Conservation (phyloP, 2,888 invertebrate species). For the Ectobius pallidus region DNA sequence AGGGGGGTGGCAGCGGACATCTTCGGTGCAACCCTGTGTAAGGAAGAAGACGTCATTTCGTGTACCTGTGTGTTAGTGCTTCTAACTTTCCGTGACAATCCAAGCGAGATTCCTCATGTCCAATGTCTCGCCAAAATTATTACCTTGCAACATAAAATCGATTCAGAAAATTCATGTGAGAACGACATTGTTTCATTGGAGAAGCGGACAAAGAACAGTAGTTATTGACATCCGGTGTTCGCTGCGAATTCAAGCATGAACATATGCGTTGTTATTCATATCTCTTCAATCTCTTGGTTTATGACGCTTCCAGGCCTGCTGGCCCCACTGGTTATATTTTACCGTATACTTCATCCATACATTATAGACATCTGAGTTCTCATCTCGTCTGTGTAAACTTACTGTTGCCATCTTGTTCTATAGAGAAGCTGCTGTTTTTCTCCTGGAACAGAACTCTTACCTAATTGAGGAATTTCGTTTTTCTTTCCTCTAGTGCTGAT, state of each 20-base stretch:
- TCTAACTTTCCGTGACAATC: slow-evolving; percentile 18
- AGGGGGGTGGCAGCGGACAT: slow-evolving; percentile 12
- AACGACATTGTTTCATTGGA: background rate
- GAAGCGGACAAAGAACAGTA: too few species aligned
- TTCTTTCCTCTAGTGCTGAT: too few species aligned
- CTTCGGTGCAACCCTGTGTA: slow-evolving; percentile 24
- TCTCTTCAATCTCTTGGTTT: background rate
- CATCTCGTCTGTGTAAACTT: too few species aligned
- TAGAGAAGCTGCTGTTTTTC: too few species aligned
- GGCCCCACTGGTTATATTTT: too few species aligned
- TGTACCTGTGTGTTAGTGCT: background rate
- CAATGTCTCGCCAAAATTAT: slow-evolving; percentile 18
- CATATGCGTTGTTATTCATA: background rate
- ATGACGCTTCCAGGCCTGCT: background rate
- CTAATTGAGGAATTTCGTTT: too few species aligned
- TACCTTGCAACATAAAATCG: background rate
- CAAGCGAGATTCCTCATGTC: slow-evolving; percentile 29
- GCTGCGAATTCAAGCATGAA: background rate
- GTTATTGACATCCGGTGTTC: background rate
- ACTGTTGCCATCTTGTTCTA: too few species aligned
- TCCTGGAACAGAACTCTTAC: too few species aligned
- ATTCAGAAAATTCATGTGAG: slow-evolving; percentile 1
- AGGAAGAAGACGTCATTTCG: background rate
- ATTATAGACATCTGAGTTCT: too few species aligned
- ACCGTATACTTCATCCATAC: too few species aligned